phyloP scores from a whole-genome alignment of 2,888 invertebrate species.

The Agrotis exclamationis region DNA sequence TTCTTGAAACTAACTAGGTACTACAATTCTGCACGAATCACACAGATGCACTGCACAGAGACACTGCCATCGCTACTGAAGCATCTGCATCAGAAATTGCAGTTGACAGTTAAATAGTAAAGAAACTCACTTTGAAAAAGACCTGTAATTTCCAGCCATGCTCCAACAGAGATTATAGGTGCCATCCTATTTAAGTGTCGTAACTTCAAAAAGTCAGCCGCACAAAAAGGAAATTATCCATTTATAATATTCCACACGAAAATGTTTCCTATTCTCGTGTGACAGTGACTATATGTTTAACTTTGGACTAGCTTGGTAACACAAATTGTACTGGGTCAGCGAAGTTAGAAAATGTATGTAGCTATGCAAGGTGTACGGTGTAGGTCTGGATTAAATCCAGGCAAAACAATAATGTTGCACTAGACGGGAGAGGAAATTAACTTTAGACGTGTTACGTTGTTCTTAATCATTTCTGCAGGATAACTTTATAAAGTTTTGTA shows the following conservation, averaged over 20 bases:
- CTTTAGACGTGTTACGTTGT: slow-evolving; percentile 13
- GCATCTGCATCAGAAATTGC: not conserved
- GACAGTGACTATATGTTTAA: slow-evolving; percentile 36
- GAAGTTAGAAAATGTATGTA: slow-evolving; percentile 47
- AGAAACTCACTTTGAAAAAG: not conserved
- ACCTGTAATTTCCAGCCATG: not conserved
- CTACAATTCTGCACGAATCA: not conserved
- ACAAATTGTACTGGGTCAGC: slow-evolving; percentile 40
- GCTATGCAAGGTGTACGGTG: slow-evolving; percentile 27
- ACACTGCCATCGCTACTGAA: too few species aligned
- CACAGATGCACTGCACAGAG: too few species aligned
- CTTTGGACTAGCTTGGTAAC: slow-evolving; percentile 33
- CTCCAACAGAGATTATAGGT: slow-evolving; percentile 9
- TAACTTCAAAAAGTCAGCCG: slow-evolving; percentile 14
- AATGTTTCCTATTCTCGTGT: slow-evolving; percentile 22
- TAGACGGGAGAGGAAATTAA: slow-evolving; percentile 28
- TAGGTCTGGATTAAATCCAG: slow-evolving; percentile 34
- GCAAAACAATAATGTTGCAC: slow-evolving; percentile 37
- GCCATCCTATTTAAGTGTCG: slow-evolving; percentile 8
- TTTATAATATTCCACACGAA: slow-evolving; percentile 34
- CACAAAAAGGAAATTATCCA: slow-evolving; percentile 50
- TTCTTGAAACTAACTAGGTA: not conserved
- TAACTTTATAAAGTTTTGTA: slow-evolving; percentile 4
- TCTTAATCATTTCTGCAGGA: slow-evolving; percentile 14
- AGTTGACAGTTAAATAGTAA: not conserved